phyloP scores from a whole-genome alignment of 2,113 vertebrate species.

The Seriola rivoliana region DNA sequence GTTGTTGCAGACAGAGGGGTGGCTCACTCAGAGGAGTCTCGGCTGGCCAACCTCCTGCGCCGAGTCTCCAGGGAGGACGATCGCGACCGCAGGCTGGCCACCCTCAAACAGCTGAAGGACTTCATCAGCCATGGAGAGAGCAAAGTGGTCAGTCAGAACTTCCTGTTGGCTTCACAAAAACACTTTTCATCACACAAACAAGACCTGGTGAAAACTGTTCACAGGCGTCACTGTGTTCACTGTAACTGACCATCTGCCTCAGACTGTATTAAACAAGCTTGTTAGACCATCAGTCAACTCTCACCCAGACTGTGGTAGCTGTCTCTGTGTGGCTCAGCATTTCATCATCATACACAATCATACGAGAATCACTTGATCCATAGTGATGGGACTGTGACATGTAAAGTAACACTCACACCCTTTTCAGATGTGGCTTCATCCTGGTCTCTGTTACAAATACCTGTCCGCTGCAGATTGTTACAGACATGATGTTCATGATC shows the following conservation, averaged over 20 bases:
- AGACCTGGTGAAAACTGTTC: not conserved
- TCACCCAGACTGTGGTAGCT: too few relatives aligned
- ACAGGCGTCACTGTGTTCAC: not conserved
- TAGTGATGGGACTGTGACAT: too few relatives aligned
- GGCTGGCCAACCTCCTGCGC: slow-evolving; percentile 99
- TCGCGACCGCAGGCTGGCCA: slow-evolving; percentile 97
- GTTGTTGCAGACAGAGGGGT: slow-evolving; percentile 91
- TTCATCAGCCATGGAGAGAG: slow-evolving; percentile 98
- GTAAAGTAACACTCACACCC: too few relatives aligned
- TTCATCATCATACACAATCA: too few relatives aligned
- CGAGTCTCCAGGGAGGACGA: slow-evolving; percentile 99
- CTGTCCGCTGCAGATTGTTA: not conserved
- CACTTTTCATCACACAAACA: not conserved
- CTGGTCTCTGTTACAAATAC: not conserved
- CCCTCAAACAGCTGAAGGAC: slow-evolving; percentile 98
- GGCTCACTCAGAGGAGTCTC: slow-evolving; percentile 99
- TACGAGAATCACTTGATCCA: too few relatives aligned
- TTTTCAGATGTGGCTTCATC: too few relatives aligned
- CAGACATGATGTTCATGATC: not conserved
- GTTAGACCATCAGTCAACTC: too few relatives aligned
- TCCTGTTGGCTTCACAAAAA: not conserved
- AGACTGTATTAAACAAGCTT: not conserved
- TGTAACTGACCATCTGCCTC: not conserved
- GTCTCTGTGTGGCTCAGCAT: too few relatives aligned
- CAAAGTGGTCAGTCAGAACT: slow-evolving; percentile 90